A percentile compares a stretch with the other conserved stretches of the same genome.
phyloP scores from a whole-genome alignment of 2,797 vertebrate genomes.

The Acomys russatus region DNA sequence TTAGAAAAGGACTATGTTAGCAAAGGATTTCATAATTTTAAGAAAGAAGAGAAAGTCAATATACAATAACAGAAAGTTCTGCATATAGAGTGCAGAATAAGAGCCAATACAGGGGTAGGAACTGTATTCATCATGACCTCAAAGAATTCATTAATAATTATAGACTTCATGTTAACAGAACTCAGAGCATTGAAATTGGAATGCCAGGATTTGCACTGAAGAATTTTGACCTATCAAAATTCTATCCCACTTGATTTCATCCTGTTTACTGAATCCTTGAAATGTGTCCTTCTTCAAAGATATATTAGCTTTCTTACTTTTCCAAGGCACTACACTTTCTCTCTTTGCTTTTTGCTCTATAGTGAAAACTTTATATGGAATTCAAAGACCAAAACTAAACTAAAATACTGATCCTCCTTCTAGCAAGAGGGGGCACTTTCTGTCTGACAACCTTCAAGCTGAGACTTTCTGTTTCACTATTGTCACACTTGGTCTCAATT shows the following conservation, averaged over 20 bases:
- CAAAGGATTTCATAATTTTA: neutral
- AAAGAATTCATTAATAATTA: neutral
- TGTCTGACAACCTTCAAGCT: neutral
- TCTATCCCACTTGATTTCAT: neutral
- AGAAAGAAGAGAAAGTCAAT: slow-evolving; percentile 2
- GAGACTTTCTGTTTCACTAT: neutral
- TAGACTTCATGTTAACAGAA: neutral
- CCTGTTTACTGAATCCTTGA: neutral
- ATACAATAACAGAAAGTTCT: neutral
- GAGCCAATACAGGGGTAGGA: neutral
- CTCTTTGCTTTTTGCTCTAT: neutral
- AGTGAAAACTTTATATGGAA: neutral
- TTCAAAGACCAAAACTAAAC: neutral
- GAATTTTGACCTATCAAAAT: slow-evolving; percentile 1
- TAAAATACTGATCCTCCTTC: neutral
- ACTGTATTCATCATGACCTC: neutral
- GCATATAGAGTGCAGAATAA: neutral
- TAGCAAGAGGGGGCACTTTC: neutral
- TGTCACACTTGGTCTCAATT: neutral
- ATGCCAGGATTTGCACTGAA: slow-evolving; percentile 11
- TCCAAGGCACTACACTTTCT: neutral
- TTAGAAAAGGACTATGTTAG: neutral
- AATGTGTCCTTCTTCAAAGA: neutral
- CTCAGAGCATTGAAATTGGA: neutral
- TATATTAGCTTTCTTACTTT: neutral